phyloP scores from a whole-genome alignment of 2,797 vertebrate species.

The Pristis pectinata region DNA sequence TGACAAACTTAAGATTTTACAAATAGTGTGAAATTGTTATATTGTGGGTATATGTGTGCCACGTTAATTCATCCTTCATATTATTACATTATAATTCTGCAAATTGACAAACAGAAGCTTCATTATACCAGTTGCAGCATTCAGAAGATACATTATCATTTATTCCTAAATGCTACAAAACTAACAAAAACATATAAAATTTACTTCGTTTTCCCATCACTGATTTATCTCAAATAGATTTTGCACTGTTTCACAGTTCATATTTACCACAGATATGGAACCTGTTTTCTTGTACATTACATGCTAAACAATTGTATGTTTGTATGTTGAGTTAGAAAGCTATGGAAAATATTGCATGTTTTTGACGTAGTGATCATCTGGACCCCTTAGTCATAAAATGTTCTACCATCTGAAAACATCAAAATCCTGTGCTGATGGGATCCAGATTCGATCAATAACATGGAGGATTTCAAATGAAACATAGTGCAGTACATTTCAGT shows the following conservation, averaged over 20 bases:
- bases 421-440: not conserved
- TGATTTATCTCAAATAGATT: not conserved
- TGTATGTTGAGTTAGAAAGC: not conserved
- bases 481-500: not conserved
- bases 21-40: not conserved
- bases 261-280: not conserved
- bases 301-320: not conserved
- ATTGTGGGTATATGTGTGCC: too few relatives aligned
- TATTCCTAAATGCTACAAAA: not conserved
- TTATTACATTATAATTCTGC: not conserved
- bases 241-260: not conserved
- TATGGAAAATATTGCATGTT: not conserved
- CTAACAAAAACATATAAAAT: not conserved
- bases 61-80: not conserved
- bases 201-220: not conserved
- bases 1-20: not conserved
- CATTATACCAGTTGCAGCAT: not conserved
- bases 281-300: not conserved
- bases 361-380: too few relatives aligned
- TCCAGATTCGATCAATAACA: not conserved
- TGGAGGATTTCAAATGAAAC: not conserved
- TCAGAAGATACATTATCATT: not conserved
- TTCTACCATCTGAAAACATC: not conserved
- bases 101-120: not conserved
- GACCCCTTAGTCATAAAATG: not conserved